Evolutionary conservation across 2,888 invertebrate genomes (phyloP).

Genomic region (Trachelus troglodyta): DNA sequence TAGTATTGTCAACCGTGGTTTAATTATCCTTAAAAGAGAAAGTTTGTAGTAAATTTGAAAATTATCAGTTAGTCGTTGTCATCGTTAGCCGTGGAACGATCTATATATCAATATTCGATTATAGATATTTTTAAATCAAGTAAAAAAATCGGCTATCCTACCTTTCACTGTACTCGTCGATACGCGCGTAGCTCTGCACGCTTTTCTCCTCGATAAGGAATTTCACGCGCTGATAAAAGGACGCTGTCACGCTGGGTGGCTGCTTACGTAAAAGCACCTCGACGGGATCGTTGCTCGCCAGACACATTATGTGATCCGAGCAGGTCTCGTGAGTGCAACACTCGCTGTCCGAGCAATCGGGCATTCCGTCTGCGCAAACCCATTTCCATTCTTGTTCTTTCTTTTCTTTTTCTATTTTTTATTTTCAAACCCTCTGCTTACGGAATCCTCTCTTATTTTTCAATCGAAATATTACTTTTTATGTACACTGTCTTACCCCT

Average conservation of each 20-base stretch:
- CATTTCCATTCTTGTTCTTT: neutral
- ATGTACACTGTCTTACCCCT: neutral
- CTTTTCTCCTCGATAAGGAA: slow-evolving; percentile 99
- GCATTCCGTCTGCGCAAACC: slow-evolving; percentile 86
- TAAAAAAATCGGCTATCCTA: slow-evolving; percentile 68
- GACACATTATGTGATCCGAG: slow-evolving; percentile 92
- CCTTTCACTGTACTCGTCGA: slow-evolving; percentile 98
- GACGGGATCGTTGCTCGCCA: slow-evolving; percentile 95
- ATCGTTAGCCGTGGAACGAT: neutral
- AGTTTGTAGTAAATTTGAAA: neutral
- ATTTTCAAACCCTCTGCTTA: neutral
- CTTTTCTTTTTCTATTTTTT: neutral
- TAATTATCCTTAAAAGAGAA: neutral
- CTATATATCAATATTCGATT: neutral
- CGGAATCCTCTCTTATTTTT: neutral
- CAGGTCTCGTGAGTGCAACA: slow-evolving; percentile 93
- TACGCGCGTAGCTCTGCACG: slow-evolving; percentile 97
- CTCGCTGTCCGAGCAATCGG: slow-evolving; percentile 98
- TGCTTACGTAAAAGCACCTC: slow-evolving; percentile 96
- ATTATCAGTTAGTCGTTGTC: neutral
- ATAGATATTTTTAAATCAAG: neutral
- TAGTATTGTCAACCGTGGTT: neutral
- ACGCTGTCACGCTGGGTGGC: slow-evolving; percentile 95
- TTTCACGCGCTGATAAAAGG: slow-evolving; percentile 97
- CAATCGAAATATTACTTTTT: neutral